phyloP scores from a whole-genome alignment of 2,113 vertebrate species.

The Equus przewalskii region DNA sequence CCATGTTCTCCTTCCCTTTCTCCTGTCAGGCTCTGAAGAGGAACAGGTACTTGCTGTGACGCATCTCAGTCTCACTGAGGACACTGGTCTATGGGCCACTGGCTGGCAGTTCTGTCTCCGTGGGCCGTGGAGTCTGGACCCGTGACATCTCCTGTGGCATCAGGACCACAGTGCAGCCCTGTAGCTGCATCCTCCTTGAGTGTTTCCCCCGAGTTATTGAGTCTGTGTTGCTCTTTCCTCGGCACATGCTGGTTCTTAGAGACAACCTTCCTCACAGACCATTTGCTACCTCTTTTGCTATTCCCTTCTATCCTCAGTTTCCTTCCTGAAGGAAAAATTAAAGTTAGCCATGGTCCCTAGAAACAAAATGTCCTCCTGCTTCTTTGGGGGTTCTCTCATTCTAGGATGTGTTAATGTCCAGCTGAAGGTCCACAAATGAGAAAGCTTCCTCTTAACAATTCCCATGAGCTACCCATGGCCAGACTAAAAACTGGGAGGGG shows the following conservation, averaged over 20 bases:
- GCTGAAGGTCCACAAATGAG: neutral
- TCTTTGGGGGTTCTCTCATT: neutral
- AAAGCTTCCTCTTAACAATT: neutral
- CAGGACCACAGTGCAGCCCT: neutral
- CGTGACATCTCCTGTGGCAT: neutral
- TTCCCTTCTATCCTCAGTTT: neutral
- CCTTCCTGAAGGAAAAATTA: neutral
- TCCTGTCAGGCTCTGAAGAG: neutral
- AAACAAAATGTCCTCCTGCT: neutral
- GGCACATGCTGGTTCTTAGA: neutral
- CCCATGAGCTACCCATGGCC: accelerated
- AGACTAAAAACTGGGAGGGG: too few species aligned
- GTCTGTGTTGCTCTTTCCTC: neutral
- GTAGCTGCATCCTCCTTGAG: neutral
- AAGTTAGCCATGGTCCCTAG: neutral
- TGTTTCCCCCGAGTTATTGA: neutral
- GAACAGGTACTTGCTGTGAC: neutral
- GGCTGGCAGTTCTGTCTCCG: neutral
- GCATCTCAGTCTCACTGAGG: neutral
- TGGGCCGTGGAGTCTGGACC: neutral
- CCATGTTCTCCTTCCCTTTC: neutral
- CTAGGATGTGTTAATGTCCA: neutral
- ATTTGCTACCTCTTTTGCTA: neutral
- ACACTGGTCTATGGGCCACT: neutral
- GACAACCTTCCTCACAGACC: neutral